Conservation (phyloP, 1,140 invertebrate genomes). For the Pachypsylla venusta region DNA sequence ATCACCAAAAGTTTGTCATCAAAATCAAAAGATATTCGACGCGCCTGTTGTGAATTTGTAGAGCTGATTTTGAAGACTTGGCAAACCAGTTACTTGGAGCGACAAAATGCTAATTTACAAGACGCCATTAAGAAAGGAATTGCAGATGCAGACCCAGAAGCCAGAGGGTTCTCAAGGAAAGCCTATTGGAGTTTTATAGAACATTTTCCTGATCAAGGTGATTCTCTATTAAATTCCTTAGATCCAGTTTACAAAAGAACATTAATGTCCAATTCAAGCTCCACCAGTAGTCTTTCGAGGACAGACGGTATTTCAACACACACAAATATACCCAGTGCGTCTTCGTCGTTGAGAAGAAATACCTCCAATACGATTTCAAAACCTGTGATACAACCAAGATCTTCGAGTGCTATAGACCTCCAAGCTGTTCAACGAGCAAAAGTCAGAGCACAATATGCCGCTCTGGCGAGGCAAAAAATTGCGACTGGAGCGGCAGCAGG, state of each 20-base stretch:
- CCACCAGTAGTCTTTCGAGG: slow-evolving; percentile 12
- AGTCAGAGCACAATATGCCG: slow-evolving; percentile 57
- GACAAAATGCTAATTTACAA: slow-evolving; percentile 53
- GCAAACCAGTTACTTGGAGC: slow-evolving; percentile 66
- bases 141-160: slow-evolving; percentile 80
- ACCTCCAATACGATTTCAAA: background rate
- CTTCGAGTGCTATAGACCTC: slow-evolving; percentile 84
- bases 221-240: slow-evolving; percentile 62
- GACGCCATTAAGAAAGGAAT: slow-evolving; percentile 81
- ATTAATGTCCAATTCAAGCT: slow-evolving; percentile 35
- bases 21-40: slow-evolving; percentile 85
- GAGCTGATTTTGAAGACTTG: slow-evolving; percentile 71
- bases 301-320: background rate
- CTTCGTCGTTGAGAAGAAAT: background rate
- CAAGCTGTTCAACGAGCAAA: slow-evolving; percentile 73
- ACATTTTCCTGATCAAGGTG: slow-evolving; percentile 81
- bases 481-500: slow-evolving; percentile 41
- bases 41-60: slow-evolving; percentile 67
- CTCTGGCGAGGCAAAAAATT: slow-evolving; percentile 54
- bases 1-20: slow-evolving; percentile 62
- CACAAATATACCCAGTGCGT: background rate
- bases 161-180: slow-evolving; percentile 58
- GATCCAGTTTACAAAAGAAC: slow-evolving; percentile 73
- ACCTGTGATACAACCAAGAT: slow-evolving; percentile 29
- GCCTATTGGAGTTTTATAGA: slow-evolving; percentile 82